A percentile compares a stretch with the other conserved stretches of the same genome.
Conservation (phyloP, 1,140 invertebrate genomes). For the Phymastichus coffea region DNA sequence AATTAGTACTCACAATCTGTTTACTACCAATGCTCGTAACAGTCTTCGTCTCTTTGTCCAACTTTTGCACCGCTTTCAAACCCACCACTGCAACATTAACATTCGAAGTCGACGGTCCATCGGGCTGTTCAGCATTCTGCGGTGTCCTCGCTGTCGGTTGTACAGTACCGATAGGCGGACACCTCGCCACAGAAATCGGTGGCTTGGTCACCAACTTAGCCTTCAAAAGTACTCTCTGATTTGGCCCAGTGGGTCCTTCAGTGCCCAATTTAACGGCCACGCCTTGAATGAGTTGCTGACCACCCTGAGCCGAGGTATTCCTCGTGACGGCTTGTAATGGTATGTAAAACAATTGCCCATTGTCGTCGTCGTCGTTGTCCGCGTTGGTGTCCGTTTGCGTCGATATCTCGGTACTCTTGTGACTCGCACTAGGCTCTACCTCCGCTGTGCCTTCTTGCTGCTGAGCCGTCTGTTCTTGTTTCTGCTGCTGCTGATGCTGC, state of each 20-base stretch:
- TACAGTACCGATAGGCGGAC: slow-evolving; percentile 61
- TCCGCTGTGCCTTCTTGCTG: slow-evolving; percentile 10
- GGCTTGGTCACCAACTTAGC: slow-evolving; percentile 70
- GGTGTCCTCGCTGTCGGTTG: slow-evolving; percentile 58
- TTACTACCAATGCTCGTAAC: background rate
- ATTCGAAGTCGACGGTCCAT: slow-evolving; percentile 40
- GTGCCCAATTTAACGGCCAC: slow-evolving; percentile 68
- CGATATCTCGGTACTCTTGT: slow-evolving; percentile 55
- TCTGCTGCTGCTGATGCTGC: slow-evolving; percentile 27
- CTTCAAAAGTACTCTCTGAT: slow-evolving; percentile 65
- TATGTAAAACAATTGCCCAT: slow-evolving; percentile 70
- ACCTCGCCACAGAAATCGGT: slow-evolving; percentile 54
- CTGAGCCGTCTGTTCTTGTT: slow-evolving; percentile 26
- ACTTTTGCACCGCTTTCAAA: background rate
- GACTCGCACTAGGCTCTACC: slow-evolving; percentile 31
- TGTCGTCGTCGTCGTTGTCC: slow-evolving; percentile 53
- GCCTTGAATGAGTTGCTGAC: slow-evolving; percentile 63
- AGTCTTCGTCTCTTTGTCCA: background rate
- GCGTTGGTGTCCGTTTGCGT: slow-evolving; percentile 53
- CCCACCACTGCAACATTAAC: background rate
- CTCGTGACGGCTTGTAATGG: slow-evolving; percentile 62
- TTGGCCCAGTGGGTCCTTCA: slow-evolving; percentile 63
- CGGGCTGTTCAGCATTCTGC: slow-evolving; percentile 28
- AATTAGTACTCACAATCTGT: background rate
- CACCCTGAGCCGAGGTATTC: slow-evolving; percentile 49